Conservation (phyloP, 1,140 invertebrate species). For the Papilio xuthus region DNA sequence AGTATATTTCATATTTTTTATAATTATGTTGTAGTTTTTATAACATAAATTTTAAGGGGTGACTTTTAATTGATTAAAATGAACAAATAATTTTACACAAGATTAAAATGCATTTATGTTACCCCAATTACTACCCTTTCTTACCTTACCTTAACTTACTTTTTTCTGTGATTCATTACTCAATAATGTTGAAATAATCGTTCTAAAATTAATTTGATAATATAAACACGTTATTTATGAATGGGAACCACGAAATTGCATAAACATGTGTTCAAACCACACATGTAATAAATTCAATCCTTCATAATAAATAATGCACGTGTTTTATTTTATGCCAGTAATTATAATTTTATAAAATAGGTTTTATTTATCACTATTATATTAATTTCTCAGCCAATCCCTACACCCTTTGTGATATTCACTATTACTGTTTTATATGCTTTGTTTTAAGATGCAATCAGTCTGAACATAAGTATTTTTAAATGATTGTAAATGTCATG, state of each 20-base stretch:
- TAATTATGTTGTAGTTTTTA: neutral
- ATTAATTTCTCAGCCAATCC: neutral
- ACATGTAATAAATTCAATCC: neutral
- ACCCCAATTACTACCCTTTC: too few species aligned
- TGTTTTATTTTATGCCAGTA: neutral
- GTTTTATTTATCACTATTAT: neutral
- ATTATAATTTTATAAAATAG: neutral
- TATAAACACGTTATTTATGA: neutral
- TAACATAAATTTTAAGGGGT: too few species aligned
- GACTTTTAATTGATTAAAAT: too few species aligned
- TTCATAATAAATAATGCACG: constrained; percentile 1
- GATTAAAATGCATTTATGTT: neutral
- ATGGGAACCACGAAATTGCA: neutral
- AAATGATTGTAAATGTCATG: too few species aligned
- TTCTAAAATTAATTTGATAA: neutral
- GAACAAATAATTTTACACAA: neutral
- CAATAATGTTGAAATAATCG: neutral
- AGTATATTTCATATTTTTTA: neutral
- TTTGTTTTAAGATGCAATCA: too few species aligned
- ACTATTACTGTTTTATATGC: too few species aligned
- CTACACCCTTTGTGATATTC: too few species aligned
- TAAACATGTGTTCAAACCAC: constrained; percentile 13
- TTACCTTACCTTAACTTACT: too few species aligned
- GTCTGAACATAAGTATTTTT: too few species aligned
- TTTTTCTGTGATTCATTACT: too few species aligned